phyloP scores from a whole-genome alignment of 2,888 invertebrate species.

The Eupithecia inturbata region DNA sequence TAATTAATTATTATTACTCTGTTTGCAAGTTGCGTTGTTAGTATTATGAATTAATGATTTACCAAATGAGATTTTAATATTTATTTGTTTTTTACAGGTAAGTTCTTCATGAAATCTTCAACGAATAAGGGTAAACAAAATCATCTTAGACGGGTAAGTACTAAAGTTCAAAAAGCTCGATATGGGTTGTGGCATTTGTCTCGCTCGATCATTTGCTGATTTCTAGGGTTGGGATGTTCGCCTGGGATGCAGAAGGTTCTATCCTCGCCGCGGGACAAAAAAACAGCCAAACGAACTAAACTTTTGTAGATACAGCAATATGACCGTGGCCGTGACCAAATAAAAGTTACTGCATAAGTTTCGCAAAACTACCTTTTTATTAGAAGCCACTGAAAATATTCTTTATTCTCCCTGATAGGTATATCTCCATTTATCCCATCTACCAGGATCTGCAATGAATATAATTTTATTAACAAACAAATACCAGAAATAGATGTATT shows the following conservation, averaged over 20 bases:
- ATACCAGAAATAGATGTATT: too few relatives aligned
- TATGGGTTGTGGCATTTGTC: too few relatives aligned
- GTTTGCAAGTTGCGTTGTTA: background rate
- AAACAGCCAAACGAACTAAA: background rate
- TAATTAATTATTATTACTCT: too few relatives aligned
- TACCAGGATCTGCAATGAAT: too few relatives aligned
- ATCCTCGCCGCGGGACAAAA: background rate
- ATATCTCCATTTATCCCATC: background rate
- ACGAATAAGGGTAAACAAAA: background rate
- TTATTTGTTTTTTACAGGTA: constrained; percentile 1
- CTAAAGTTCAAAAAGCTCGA: background rate
- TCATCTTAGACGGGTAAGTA: background rate
- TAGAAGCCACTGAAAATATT: background rate
- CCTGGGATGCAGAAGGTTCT: background rate
- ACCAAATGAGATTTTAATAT: background rate
- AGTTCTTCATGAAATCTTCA: background rate
- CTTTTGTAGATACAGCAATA: background rate
- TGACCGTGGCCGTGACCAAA: too few relatives aligned
- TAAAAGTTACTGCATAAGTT: background rate
- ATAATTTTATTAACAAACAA: too few relatives aligned
- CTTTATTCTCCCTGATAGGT: background rate
- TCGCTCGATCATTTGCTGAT: too few relatives aligned
- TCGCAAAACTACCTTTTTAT: background rate
- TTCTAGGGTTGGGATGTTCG: too few relatives aligned
- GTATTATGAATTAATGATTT: background rate